These are phyloP conservation scores for Todiramphus chloris DNA, from an alignment of 2,113 vertebrate species.

Conservation along the genomic window DNA sequence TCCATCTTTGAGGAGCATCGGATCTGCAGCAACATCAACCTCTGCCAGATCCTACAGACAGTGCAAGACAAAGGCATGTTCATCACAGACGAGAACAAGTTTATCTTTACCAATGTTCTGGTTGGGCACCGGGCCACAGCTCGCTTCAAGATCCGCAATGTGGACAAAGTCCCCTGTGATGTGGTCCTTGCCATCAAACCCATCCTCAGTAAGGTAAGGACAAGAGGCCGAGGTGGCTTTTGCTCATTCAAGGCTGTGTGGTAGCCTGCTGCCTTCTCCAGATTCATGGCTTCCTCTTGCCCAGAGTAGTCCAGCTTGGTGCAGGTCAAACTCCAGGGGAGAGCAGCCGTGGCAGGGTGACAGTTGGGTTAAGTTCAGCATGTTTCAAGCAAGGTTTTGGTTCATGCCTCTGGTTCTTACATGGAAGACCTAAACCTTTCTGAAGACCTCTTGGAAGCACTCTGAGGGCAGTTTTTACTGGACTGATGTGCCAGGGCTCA, in stretches of 20 bases:
- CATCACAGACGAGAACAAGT: conserved; percentile 85
- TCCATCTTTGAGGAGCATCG: conserved; percentile 89
- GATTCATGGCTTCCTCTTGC: background rate
- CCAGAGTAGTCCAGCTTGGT: background rate
- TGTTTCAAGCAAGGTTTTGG: background rate
- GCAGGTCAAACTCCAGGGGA: background rate
- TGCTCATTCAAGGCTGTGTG: background rate
- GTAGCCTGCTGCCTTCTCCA: background rate
- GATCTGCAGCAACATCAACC: conserved; percentile 74
- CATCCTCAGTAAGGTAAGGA: conserved; percentile 75
- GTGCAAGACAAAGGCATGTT: conserved; percentile 74
- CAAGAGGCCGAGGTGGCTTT: background rate
- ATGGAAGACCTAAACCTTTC: background rate
- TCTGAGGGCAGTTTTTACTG: background rate
- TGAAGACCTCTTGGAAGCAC: background rate
- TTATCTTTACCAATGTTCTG: conserved; percentile 83
- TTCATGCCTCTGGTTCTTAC: background rate
- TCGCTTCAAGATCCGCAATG: conserved; percentile 85
- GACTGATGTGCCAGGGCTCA: background rate
- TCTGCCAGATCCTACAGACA: conserved; percentile 71
- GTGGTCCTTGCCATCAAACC: conserved; percentile 77
- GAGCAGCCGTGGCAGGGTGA: background rate
- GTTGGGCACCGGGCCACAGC: conserved; percentile 79
- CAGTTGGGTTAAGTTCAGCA: background rate
- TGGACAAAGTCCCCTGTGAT: conserved; percentile 78